Evolutionary conservation across 2,797 vertebrate genomes (phyloP).

Genomic region (Neoniphon sammara): DNA sequence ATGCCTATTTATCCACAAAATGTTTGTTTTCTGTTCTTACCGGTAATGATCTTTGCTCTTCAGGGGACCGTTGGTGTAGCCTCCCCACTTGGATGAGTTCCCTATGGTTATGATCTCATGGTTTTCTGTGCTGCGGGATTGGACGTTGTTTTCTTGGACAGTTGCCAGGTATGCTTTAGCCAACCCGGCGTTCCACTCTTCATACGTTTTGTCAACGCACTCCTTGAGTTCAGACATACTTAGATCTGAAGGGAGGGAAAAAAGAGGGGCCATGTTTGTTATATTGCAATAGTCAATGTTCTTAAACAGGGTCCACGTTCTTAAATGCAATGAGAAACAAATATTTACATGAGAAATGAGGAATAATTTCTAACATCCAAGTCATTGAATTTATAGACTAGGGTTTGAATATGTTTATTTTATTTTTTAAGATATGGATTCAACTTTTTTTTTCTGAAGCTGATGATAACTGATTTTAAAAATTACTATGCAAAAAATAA

Average conservation of each 20-base stretch:
- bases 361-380: too few relatives aligned
- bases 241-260: slow-evolving; percentile 24
- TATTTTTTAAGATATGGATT: too few relatives aligned
- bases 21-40: slow-evolving; percentile 62
- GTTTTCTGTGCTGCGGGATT: neutral
- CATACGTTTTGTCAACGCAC: slow-evolving; percentile 61
- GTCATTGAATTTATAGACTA: too few relatives aligned
- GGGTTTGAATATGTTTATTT: too few relatives aligned
- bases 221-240: fast-evolving
- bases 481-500: too few relatives aligned
- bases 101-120: slow-evolving; percentile 44
- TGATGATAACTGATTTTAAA: too few relatives aligned
- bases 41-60: slow-evolving; percentile 50
- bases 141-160: neutral
- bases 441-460: too few relatives aligned
- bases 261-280: neutral
- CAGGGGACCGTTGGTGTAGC: slow-evolving; percentile 74
- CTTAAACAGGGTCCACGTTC: neutral
- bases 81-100: neutral
- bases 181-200: slow-evolving; percentile 26
- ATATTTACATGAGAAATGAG: too few relatives aligned
- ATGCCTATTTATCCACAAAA: neutral
- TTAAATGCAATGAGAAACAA: neutral
- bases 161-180: slow-evolving; percentile 70
- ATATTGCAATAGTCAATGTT: neutral